Conservation (phyloP, 2,113 vertebrate genomes). For the Rhea americana region DNA sequence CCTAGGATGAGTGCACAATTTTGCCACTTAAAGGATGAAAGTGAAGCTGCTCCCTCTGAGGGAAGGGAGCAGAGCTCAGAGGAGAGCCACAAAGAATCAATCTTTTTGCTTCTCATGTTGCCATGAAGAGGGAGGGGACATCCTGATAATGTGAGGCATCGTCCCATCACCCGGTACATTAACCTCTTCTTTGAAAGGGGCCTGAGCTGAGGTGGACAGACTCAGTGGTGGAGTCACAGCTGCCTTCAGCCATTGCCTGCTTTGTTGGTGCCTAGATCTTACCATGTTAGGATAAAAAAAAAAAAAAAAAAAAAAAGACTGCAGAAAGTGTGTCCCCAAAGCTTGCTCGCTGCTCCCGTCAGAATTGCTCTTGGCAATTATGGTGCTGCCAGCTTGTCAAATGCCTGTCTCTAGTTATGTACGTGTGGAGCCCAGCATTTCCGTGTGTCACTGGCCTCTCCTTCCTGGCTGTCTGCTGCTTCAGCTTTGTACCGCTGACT, state of each 20-base stretch:
- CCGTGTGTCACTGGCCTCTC: neutral
- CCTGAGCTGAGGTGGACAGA: neutral
- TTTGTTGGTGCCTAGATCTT: neutral
- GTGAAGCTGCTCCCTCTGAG: neutral
- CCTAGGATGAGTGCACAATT: neutral
- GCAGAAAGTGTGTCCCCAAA: neutral
- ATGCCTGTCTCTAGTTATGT: neutral
- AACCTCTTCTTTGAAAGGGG: neutral
- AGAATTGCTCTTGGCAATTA: neutral
- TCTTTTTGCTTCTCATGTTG: neutral
- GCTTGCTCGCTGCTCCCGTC: neutral
- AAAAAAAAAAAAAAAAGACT: neutral
- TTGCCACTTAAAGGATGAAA: neutral
- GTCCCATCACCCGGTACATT: neutral
- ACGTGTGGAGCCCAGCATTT: neutral
- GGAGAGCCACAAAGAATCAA: neutral
- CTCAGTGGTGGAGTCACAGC: neutral
- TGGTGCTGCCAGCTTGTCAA: neutral
- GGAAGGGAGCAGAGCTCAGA: neutral
- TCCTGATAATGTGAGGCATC: neutral
- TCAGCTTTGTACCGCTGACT: neutral
- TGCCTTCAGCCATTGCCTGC: neutral
- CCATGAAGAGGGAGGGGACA: accelerated
- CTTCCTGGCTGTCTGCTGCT: neutral
- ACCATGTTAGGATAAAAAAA: neutral